These are phyloP conservation scores for Nipponia nippon DNA, from an alignment of 2,113 vertebrate genomes.

Conservation along the genomic window DNA sequence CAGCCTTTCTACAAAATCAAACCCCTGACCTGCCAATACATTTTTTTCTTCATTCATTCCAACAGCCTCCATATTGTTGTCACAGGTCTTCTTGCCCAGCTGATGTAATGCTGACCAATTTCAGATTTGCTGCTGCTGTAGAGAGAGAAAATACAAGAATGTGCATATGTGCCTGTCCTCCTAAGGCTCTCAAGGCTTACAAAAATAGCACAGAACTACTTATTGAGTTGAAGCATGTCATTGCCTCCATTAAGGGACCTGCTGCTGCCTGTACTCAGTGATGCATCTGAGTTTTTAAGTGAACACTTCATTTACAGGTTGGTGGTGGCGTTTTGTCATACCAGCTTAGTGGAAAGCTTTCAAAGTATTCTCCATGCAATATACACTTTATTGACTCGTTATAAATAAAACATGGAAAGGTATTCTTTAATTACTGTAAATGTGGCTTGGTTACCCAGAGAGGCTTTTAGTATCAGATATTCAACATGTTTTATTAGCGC, in stretches of 20 bases:
- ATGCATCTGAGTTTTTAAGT: neutral
- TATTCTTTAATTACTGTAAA: constrained; percentile 37
- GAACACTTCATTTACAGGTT: neutral
- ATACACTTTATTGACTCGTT: neutral
- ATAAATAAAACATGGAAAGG: constrained; percentile 1
- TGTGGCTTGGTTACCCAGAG: neutral
- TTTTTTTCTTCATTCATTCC: neutral
- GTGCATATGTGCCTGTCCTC: neutral
- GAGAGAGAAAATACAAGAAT: neutral
- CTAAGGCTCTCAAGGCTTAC: neutral
- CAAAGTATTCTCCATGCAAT: neutral
- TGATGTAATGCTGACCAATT: neutral
- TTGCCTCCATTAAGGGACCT: neutral
- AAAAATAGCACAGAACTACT: neutral
- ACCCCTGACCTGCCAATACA: neutral
- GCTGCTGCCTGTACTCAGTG: neutral
- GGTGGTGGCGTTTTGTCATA: neutral
- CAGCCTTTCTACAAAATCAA: neutral
- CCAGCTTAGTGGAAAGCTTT: neutral
- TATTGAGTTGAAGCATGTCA: neutral
- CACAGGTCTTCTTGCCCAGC: neutral
- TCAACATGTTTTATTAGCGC: neutral
- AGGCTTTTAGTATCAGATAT: neutral
- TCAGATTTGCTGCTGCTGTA: neutral
- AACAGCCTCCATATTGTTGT: neutral